A percentile compares a stretch with the other conserved stretches of the same genome.
phyloP scores from a whole-genome alignment of 2,888 invertebrate species.

The Noctuana brunneofusca region DNA sequence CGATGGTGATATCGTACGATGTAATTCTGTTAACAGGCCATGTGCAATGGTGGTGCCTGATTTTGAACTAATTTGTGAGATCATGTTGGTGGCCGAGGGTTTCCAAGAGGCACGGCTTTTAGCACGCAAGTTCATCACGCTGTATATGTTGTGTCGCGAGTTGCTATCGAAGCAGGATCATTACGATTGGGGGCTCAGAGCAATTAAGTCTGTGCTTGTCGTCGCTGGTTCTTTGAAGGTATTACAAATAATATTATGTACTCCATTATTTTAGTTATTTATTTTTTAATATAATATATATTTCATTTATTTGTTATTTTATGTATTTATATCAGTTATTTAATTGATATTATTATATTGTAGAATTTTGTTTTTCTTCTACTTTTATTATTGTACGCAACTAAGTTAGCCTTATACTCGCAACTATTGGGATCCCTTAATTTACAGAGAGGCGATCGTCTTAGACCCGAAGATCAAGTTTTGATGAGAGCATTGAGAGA shows the following conservation, averaged over 20 bases:
- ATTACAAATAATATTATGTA: neutral
- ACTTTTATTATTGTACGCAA: no score
- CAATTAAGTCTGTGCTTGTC: conserved; percentile 97
- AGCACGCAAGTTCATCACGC: conserved; percentile 96
- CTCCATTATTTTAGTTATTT: no score
- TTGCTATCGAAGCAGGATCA: conserved; percentile 97
- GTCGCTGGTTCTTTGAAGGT: conserved; percentile 96
- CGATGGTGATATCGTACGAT: no score
- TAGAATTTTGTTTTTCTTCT: no score
- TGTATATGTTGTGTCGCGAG: conserved; percentile 94
- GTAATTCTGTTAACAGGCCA: conserved; percentile 82
- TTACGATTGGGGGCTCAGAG: conserved; percentile 97
- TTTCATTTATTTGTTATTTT: conserved; percentile 1
- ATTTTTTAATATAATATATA: conserved; percentile 52
- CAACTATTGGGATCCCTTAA: no score
- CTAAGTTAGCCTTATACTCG: no score
- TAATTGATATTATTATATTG: no score
- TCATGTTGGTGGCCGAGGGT: conserved; percentile 98
- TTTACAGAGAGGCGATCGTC: conserved; percentile 92
- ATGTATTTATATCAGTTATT: no score
- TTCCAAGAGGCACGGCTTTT: conserved; percentile 95
- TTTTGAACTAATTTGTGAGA: conserved; percentile 97
- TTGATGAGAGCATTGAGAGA: conserved; percentile 97
- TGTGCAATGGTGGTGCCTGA: conserved; percentile 99
- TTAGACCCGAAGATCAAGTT: conserved; percentile 97